A percentile compares a stretch with the other conserved stretches of the same genome.
Conservation (phyloP, 1,140 invertebrate species). For the Leptoteleia sp. region DNA sequence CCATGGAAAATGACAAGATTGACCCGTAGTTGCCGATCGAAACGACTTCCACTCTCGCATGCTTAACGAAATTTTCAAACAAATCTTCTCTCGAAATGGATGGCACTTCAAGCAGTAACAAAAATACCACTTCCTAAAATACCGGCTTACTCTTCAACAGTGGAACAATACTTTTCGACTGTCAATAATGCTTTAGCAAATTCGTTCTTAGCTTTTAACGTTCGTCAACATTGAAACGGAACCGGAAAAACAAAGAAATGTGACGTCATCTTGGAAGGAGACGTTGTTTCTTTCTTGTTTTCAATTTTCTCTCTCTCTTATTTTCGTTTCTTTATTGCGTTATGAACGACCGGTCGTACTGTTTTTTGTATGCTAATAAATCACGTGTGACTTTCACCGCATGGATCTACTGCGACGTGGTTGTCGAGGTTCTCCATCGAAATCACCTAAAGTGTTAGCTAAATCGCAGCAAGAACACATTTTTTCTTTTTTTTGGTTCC, state of each 20-base stretch:
- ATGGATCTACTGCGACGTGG: slow-evolving; percentile 18
- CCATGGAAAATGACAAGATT: slow-evolving; percentile 78
- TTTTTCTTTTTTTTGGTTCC: slow-evolving; percentile 31
- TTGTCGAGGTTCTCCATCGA: slow-evolving; percentile 21
- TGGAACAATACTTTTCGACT: slow-evolving; percentile 64
- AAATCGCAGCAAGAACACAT: slow-evolving; percentile 19
- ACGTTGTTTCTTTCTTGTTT: slow-evolving; percentile 17
- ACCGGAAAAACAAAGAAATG: slow-evolving; percentile 52
- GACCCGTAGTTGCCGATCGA: slow-evolving; percentile 76
- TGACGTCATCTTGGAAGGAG: slow-evolving; percentile 27
- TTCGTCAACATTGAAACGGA: slow-evolving; percentile 6
- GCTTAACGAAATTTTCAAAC: slow-evolving; percentile 24
- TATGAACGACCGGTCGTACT: no score
- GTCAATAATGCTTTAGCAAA: slow-evolving; percentile 33
- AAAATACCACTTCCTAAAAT: slow-evolving; percentile 38
- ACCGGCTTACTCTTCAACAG: slow-evolving; percentile 56
- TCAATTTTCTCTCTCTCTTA: neutral
- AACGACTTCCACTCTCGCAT: slow-evolving; percentile 10
- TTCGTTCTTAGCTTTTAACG: neutral
- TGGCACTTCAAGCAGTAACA: slow-evolving; percentile 63
- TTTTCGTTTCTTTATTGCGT: no score
- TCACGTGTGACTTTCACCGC: slow-evolving; percentile 31
- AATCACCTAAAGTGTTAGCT: slow-evolving; percentile 36
- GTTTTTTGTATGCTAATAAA: no score
- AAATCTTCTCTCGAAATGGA: slow-evolving; percentile 60